Base-by-base conservation (phyloP, 2,797 vertebrate genomes). In the Antennarius maculatus region DNA sequence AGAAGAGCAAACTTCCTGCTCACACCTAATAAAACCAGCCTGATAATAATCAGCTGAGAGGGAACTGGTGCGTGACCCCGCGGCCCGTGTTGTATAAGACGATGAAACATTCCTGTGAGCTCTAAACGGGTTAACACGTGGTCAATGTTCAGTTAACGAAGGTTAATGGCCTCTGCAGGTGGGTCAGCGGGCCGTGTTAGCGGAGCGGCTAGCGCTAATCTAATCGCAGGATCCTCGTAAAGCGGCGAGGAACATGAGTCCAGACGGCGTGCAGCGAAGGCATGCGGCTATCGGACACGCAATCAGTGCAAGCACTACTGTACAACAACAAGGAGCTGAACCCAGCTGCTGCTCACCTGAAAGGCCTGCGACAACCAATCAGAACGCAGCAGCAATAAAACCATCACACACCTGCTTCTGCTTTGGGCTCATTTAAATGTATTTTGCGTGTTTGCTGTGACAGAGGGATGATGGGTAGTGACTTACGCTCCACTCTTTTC, bases 401-500 rank as follows among this genome's bases (percentile, higher is more conserved):
- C 23, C 31, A 34, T 8, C 31, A 2, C 31, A 34, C 8, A 34
- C 31, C 31, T 34, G 31, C 31, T 34, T 8, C 23, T 23, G 23
- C 23, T 23, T 23, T 23, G 23, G 23, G 23, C 23, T 23, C 23
- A 23, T 23, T 23, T 23, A 23, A 34, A 34, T 34, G 31, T 8
- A 34, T 34, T 34, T 34, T 34, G 31, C 23, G 23, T 23, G 23
- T 23, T 23, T 23, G 23, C 1, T 23, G 23, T 23, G 23, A 23
- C 23, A 23, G 23, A 23, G 31, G 31, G 31, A 5, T 8, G 31
- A 10, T 8, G 2, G 43, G 43, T 0, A 46, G 6, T 17, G 12
- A 91, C 96, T 95, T 88, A 98, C 97, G 12, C 86, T 98, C 96
- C 2, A 98, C 94, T 49, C 96, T 93, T 64, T 96, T 97, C 88